Conservation (phyloP, 2,113 vertebrate genomes). For the Passer montanus region DNA sequence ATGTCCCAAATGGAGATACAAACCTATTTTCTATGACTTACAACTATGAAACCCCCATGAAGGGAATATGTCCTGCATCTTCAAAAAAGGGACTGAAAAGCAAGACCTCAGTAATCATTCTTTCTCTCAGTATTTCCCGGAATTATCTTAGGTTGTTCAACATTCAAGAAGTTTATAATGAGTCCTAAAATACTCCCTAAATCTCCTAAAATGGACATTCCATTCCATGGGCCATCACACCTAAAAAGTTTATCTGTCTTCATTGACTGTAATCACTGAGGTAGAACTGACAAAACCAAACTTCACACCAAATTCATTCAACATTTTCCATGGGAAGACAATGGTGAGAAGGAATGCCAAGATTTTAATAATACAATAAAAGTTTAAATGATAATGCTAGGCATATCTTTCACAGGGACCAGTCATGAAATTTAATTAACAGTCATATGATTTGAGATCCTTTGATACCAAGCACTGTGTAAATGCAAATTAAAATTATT, state of each 20-base stretch:
- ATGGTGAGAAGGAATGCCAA: not conserved
- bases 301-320: not conserved
- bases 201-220: not conserved
- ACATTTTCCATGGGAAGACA: not conserved
- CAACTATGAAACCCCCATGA: not conserved
- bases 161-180: not conserved
- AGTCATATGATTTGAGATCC: slow-evolving; percentile 6
- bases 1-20: not conserved
- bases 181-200: not conserved
- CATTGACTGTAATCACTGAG: not conserved
- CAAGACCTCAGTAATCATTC: not conserved
- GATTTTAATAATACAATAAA: not conserved
- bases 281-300: not conserved
- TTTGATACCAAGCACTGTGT: not conserved
- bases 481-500: slow-evolving; percentile 11
- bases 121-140: not conserved
- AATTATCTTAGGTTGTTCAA: not conserved
- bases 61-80: not conserved
- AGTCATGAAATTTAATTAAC: slow-evolving; percentile 36
- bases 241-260: not conserved
- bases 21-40: not conserved
- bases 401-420: not conserved
- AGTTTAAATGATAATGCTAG: not conserved
- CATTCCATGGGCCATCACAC: not conserved
- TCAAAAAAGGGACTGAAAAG: not conserved